Evolutionary conservation across 2,113 vertebrate species (phyloP).

Genomic region (Neodontobutis hainanensis): DNA sequence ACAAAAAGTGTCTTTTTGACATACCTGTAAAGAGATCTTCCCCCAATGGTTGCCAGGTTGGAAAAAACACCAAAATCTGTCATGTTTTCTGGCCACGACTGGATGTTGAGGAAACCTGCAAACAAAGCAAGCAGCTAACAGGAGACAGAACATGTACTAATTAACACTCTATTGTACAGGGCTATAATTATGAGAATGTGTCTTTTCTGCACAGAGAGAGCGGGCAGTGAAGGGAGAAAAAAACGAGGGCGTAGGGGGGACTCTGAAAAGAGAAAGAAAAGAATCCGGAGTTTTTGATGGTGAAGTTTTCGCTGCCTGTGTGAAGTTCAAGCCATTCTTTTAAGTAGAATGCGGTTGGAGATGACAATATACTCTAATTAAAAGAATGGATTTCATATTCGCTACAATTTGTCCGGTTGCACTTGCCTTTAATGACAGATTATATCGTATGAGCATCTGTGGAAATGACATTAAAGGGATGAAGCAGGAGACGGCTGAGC

Average conservation of each 20-base stretch:
- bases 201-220: not conserved
- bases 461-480: conserved; percentile 58
- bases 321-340: conserved; percentile 46
- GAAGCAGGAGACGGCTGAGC: conserved; percentile 42
- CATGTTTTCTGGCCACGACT: conserved; percentile 98
- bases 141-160: not conserved
- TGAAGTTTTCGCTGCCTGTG: not conserved
- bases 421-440: conserved; percentile 72
- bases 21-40: conserved; percentile 93
- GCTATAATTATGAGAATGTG: not conserved
- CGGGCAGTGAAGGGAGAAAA: not conserved
- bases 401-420: conserved; percentile 57
- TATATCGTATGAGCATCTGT: conserved; percentile 51
- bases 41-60: conserved; percentile 93
- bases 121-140: conserved; percentile 3
- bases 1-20: not conserved
- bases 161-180: not conserved
- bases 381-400: conserved; percentile 63
- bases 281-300: conserved; percentile 2
- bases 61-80: conserved; percentile 96
- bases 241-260: not conserved
- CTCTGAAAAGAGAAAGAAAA: conserved; percentile 10
- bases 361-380: conserved; percentile 66
- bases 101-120: conserved; percentile 95
- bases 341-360: conserved; percentile 26